phyloP scores from a whole-genome alignment of 2,113 vertebrate species.

The Atrichornis clamosus region DNA sequence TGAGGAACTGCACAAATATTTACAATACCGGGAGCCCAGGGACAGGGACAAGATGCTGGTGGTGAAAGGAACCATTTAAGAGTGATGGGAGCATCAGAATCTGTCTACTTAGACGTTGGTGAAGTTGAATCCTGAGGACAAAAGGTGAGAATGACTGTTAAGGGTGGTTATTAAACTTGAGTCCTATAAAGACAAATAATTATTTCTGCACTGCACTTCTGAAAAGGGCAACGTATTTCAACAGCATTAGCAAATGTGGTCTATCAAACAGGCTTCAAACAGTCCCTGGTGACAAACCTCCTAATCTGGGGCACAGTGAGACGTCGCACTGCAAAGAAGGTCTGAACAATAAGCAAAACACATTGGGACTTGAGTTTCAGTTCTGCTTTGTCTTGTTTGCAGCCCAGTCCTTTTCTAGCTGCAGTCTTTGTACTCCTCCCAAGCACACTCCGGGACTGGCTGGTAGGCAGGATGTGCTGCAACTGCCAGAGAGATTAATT shows the following conservation, averaged over 20 bases:
- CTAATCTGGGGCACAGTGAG: background rate
- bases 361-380: background rate
- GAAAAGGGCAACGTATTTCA: background rate
- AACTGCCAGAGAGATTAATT: slow-evolving; percentile 22
- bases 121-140: background rate
- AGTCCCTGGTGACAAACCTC: background rate
- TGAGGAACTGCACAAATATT: background rate
- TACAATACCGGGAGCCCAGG: background rate
- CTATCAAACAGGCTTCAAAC: background rate
- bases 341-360: slow-evolving; percentile 7
- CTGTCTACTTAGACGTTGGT: background rate
- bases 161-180: background rate
- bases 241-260: background rate
- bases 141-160: background rate
- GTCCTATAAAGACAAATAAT: background rate
- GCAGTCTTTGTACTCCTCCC: slow-evolving; percentile 15
- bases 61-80: background rate
- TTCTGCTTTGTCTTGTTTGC: slow-evolving; percentile 38
- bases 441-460: background rate
- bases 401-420: background rate
- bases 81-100: background rate
- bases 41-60: background rate
- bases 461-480: slow-evolving; percentile 26
- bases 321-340: background rate
- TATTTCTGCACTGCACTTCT: background rate